phyloP scores from a whole-genome alignment of 1,140 invertebrate species.

The Eurosta solidaginis region DNA sequence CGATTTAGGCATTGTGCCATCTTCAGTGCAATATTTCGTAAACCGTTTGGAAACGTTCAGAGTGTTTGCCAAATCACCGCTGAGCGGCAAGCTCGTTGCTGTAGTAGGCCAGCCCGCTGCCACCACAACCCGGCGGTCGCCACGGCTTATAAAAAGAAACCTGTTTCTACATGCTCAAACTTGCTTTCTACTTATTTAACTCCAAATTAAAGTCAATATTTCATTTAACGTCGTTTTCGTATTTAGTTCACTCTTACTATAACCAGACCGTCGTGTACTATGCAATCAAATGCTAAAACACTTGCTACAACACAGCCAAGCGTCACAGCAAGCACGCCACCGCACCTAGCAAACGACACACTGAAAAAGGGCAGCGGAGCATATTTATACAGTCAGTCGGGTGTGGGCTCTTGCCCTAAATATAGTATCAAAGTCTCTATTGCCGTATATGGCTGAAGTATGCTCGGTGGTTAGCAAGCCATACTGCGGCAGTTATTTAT shows the following conservation, averaged over 20 bases:
- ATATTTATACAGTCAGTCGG: background rate
- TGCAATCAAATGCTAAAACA: conserved; percentile 1
- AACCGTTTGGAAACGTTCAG: too few species aligned
- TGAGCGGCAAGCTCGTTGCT: too few species aligned
- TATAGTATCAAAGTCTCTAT: background rate
- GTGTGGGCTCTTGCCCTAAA: conserved; percentile 2
- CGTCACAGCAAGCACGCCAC: background rate
- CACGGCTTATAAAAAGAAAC: background rate
- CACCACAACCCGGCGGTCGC: too few species aligned
- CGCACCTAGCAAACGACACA: background rate
- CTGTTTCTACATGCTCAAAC: background rate
- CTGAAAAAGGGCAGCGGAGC: background rate
- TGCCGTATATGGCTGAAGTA: background rate
- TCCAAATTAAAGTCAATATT: background rate
- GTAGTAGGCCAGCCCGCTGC: too few species aligned
- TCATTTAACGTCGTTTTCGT: background rate
- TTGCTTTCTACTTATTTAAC: background rate
- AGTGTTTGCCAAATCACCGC: too few species aligned
- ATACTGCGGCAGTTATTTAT: background rate
- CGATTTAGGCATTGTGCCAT: too few species aligned
- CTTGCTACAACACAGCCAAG: background rate
- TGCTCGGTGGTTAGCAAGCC: background rate
- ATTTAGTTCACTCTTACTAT: background rate
- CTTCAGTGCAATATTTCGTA: too few species aligned
- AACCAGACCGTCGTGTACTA: background rate